phyloP scores from a whole-genome alignment of 2,888 invertebrate species.

The Drosophila meridiana region DNA sequence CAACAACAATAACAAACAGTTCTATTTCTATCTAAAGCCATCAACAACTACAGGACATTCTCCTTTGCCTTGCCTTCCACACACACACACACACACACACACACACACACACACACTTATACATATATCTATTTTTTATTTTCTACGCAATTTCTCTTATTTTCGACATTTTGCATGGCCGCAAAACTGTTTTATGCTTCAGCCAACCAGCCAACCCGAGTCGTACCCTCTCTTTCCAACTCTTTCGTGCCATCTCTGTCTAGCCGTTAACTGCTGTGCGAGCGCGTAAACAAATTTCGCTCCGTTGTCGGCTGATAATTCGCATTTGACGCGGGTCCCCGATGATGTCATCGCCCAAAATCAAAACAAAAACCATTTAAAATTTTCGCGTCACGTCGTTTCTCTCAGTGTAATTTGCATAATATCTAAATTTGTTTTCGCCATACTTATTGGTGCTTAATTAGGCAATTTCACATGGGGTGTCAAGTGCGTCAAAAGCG shows the following conservation, averaged over 20 bases:
- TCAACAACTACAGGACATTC: conserved; percentile 52
- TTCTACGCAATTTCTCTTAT: conserved; percentile 42
- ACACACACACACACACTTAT: no score
- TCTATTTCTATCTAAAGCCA: conserved; percentile 30
- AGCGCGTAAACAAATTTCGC: conserved; percentile 61
- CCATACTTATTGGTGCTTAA: conserved; percentile 68
- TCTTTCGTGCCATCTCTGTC: neutral
- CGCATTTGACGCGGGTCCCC: conserved; percentile 63
- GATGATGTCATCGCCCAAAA: conserved; percentile 69
- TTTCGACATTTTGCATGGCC: conserved; percentile 44
- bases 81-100: no score
- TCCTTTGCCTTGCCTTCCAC: conserved; percentile 7
- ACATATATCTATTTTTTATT: conserved; percentile 37
- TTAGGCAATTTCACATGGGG: conserved; percentile 52
- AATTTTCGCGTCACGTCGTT: conserved; percentile 24
- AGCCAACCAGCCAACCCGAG: neutral
- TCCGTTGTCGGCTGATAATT: conserved; percentile 59
- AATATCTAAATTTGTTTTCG: conserved; percentile 62
- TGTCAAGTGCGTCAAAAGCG: conserved; percentile 16
- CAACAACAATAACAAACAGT: conserved; percentile 28
- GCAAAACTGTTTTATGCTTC: conserved; percentile 39
- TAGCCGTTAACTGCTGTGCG: conserved; percentile 20
- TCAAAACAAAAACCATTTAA: conserved; percentile 72
- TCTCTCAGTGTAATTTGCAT: conserved; percentile 62
- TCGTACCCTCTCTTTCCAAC: neutral